phyloP scores from a whole-genome alignment of 2,113 vertebrate genomes.

The cattle (Bos taurus) region ARS-UCD2.0 NC_037330.1:18125501-18126000 shows the following conservation, averaged over 20 bases:
- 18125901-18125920: not conserved
- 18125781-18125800: not conserved
- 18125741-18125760: not conserved
- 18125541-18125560: not conserved
- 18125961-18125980: not conserved
- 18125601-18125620: not conserved
- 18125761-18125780: not conserved
- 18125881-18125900: not conserved
- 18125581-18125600: not conserved
- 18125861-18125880: not conserved
- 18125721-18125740: not conserved
- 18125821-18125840: not conserved
- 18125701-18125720: not conserved
- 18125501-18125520: not conserved
- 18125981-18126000: not conserved
- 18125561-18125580: not conserved
- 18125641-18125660: not conserved
- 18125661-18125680: not conserved
- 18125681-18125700: not conserved
- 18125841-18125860: not conserved
- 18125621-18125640: not conserved
- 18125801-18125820: not conserved
- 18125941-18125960: not conserved
- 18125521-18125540: not conserved
- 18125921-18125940: not conserved